Conservation (phyloP, 2,888 invertebrate species). For the Priocnemis perturbator region DNA sequence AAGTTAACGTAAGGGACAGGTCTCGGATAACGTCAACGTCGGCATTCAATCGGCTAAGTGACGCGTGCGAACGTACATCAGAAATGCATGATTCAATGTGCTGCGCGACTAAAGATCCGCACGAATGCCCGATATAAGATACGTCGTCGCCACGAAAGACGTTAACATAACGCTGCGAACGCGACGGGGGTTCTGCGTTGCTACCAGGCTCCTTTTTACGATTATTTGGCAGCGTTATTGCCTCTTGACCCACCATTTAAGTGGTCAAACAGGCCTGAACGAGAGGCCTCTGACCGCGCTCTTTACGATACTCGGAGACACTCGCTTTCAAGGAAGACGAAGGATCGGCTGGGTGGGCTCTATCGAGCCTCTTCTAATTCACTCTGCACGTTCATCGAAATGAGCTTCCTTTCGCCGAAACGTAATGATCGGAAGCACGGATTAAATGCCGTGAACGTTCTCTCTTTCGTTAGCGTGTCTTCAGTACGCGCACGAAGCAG, state of each 20-base stretch:
- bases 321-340: conserved; percentile 35
- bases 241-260: conserved; percentile 69
- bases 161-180: conserved; percentile 52
- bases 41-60: too few species aligned
- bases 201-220: conserved; percentile 67
- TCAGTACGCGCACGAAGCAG: too few species aligned
- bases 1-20: too few species aligned
- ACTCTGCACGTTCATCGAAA: background rate
- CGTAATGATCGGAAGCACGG: too few species aligned
- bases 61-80: background rate
- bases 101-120: conserved; percentile 14
- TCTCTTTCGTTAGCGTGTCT: too few species aligned
- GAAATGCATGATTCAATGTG: conserved; percentile 21
- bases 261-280: conserved; percentile 61
- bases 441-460: too few species aligned
- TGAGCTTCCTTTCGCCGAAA: too few species aligned
- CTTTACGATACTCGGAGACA: conserved; percentile 48
- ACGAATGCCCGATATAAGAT: conserved; percentile 40
- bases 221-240: conserved; percentile 69
- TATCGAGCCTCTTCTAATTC: conserved; percentile 23
- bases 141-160: conserved; percentile 50
- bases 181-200: conserved; percentile 53
- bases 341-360: conserved; percentile 28
- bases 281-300: conserved; percentile 22
- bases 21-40: too few species aligned